These are phyloP conservation scores for Vesta saturnalis DNA, from an alignment of 2,888 invertebrate genomes.

Conservation along the genomic window DNA sequence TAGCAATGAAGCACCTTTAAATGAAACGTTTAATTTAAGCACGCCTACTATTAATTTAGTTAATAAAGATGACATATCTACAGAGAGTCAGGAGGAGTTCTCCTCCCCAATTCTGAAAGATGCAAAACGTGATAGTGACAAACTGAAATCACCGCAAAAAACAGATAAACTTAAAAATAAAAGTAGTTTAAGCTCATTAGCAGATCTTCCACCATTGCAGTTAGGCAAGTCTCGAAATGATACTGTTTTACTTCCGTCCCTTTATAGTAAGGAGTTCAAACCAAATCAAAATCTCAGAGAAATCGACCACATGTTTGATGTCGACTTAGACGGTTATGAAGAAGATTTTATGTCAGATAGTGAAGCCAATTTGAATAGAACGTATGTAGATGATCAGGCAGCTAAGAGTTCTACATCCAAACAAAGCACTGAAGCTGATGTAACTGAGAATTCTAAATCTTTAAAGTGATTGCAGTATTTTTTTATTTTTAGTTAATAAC, in stretches of 20 bases:
- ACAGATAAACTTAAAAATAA: conserved; percentile 53
- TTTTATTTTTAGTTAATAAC: neutral
- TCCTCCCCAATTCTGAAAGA: conserved; percentile 46
- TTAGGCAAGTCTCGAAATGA: conserved; percentile 54
- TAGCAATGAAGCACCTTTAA: conserved; percentile 20
- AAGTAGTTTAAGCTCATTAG: conserved; percentile 51
- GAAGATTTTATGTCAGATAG: conserved; percentile 58
- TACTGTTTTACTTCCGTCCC: conserved; percentile 54
- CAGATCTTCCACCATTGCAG: conserved; percentile 56
- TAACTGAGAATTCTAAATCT: neutral
- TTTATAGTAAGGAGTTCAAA: conserved; percentile 58
- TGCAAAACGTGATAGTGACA: conserved; percentile 39
- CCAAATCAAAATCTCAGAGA: conserved; percentile 50
- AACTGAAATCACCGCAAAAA: conserved; percentile 46
- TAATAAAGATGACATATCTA: conserved; percentile 49
- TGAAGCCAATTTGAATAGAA: conserved; percentile 42
- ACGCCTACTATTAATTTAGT: conserved; percentile 36
- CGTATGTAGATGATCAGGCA: conserved; percentile 15
- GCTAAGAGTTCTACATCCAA: neutral
- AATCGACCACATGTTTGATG: conserved; percentile 54
- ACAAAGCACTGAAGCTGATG: neutral
- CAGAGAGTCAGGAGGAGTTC: conserved; percentile 29
- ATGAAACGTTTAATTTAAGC: conserved; percentile 47
- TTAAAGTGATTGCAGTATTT: neutral
- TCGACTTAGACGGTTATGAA: conserved; percentile 56